Base-by-base conservation (phyloP, 2,113 vertebrate genomes). In the Morone chrysops region DNA sequence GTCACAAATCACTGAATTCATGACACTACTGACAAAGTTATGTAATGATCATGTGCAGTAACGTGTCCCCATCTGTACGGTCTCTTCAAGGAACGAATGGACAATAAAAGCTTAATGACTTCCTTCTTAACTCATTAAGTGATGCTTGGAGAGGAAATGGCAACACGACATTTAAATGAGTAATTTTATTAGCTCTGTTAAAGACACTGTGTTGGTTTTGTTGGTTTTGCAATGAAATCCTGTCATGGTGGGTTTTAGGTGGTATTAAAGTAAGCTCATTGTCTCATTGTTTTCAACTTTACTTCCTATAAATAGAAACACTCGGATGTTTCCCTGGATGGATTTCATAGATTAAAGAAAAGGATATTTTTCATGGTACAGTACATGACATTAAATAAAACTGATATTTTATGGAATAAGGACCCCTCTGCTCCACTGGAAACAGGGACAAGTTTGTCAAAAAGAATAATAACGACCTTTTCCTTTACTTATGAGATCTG, bases 81-180 rank as follows among this genome's bases (percentile, higher is more conserved):
- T 76, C 25, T 78, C 65, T 62, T 31, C 31, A 31, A 31, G 31
- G 31, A 31, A 31, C 3, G 31, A 31, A 31, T 9, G 18, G 67
- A 63, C 65, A 56, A 65, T 82, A 73, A 82, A 82, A 70, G 48
- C 67, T 71, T 76, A 83, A 82, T 48, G 78, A 48, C 20, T 70
- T 77, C 22, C 57, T 56, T 82, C 54, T 61, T 18, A 78, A 61
- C 66, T 81, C 22, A 75, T 70, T 60, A 80, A 68, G 38, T 10
- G 65, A 68, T 43, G 62, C 36, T 2, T 1, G 11, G 17, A 80
- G 54, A 68, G 59, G 47, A 68, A 71, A 61, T 4, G n/a, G 43
- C 54, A 38, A 66, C 48, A 20, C 1, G 8, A 3, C 20, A 54
- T 43, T 76, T 4, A 45, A 72, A 48, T 62, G 13, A 62, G 10